Base-by-base conservation (phyloP, 2,797 vertebrate genomes). In the Argentina silus region DNA sequence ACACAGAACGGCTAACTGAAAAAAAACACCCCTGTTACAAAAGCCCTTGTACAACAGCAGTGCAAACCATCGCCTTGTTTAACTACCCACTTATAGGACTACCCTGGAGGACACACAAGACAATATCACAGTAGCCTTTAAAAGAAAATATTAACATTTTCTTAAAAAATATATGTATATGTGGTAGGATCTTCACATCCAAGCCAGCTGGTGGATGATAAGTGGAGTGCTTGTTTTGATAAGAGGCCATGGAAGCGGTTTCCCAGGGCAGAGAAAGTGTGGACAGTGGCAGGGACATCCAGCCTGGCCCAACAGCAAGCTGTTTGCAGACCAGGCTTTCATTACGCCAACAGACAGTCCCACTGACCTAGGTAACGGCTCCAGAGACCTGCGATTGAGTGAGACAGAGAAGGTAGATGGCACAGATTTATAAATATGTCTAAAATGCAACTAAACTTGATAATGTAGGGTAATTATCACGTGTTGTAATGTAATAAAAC, bases 251-350 rank as follows among this genome's bases (percentile, higher is more conserved):
- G 11, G 72, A 43, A 17, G 53, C 12, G 70, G 61, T 87, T 77
- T 81, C 76, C 75, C 53, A 70, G 50, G 70, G 69, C 76, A 86
- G 83, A 63, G 68, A 85, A 80, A 88, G 84, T 56, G 75, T 87
- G 50, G 71, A 82, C 68, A 0, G 73, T 84, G 92, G 90, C 89
- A 11, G 50, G 75, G 70, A 70, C 76, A 88, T 95, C 94, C 57
- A 81, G 92, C 66, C 61, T 23, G 87, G 83, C 85, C 92, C 83
- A 55, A 83, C 92, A 94, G 92, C 80, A 12, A 51, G 78, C 87
- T 91, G 93, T 88, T 95, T 94, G 88, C 82, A 84, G 90, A 72
- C 82, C 87, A 53, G 70, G 76, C 93, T 89, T 91, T 95, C 94
- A 95, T 94, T 64, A 90, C 12, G 86, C 93, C 87, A 88, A 69